Percentiles rank a stretch among this genome's conserved stretches.
Evolutionary conservation across 2,888 invertebrate genomes (phyloP).

Genomic region (Watsonalla cultraria): DNA sequence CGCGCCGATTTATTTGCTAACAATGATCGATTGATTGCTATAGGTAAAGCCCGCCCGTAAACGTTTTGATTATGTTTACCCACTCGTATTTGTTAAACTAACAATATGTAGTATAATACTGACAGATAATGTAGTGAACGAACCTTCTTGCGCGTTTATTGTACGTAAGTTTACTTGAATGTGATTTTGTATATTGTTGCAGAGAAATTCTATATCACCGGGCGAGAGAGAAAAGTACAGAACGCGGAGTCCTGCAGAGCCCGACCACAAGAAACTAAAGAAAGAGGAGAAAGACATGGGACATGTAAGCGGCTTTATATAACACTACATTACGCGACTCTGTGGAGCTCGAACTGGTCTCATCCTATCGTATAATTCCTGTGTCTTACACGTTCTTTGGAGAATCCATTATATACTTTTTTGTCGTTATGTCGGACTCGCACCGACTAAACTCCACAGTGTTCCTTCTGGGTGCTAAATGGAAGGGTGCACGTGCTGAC

Average conservation of each 20-base stretch:
- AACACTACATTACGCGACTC: too few relatives aligned
- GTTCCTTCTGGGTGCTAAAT: too few relatives aligned
- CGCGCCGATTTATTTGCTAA: conserved; percentile 76
- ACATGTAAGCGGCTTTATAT: conserved; percentile 80
- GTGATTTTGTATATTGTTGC: conserved; percentile 52
- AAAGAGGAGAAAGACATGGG: conserved; percentile 91
- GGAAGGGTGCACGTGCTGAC: too few relatives aligned
- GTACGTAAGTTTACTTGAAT: conserved; percentile 27
- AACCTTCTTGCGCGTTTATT: conserved; percentile 7
- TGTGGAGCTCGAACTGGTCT: too few relatives aligned
- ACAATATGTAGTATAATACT: conserved; percentile 38
- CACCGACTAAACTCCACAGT: too few relatives aligned
- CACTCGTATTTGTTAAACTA: conserved; percentile 56
- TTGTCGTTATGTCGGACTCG: too few relatives aligned
- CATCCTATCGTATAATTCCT: too few relatives aligned
- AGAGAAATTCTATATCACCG: conserved; percentile 92
- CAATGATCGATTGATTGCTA: conserved; percentile 77
- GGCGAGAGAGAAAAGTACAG: conserved; percentile 90
- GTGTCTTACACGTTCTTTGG: too few relatives aligned
- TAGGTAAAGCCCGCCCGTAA: conserved; percentile 65
- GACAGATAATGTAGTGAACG: conserved; percentile 16
- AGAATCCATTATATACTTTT: too few relatives aligned
- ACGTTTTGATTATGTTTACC: conserved; percentile 74
- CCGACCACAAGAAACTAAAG: conserved; percentile 85
- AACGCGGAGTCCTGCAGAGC: conserved; percentile 87